Evolutionary conservation across 2,113 vertebrate genomes (phyloP), one percentile per base, ranked within the genome.

Genomic region (Calidris pygmaea): DNA sequence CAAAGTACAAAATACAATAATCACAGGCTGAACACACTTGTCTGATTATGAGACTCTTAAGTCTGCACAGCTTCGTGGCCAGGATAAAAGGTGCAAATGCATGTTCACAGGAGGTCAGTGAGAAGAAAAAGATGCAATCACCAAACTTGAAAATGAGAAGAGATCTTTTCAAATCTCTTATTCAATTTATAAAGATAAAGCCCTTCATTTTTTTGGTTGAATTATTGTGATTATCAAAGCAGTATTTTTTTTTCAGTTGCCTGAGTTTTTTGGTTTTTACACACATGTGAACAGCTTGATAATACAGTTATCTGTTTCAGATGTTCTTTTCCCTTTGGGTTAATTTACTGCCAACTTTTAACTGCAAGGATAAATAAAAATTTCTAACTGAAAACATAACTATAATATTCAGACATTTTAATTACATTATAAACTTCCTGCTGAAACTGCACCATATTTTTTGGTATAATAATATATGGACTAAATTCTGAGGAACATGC

Each of bases 21-120:
- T 7, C 19, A 50, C 37, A 35, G 26, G 27, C 43, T 75, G 52
- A 78, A 89, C 30, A 27, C 12, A 35, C 6, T 35, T 50, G 11
- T 35, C 29, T 32, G 37, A 21, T 19, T 14, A 47, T 4, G 20
- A 72, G 55, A 62, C 32, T 83, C 39, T 22, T 19, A 47, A 24
- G 17, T 15, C 79, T 70, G 32, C n/a, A 58, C 50, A 71, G 27
- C 0, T 0, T 65, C 4, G 0, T 3, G 12, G 10, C 48, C 47
- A 83, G n/a, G 21, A 50, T 3, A 43, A 68, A 92, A 63, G 16
- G 34, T 24, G 3, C 26, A 86, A 45, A 52, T 4, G 37, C 43
- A 30, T 1, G 6, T 7, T 78, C 9, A 1, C 4, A 48, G 43
- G 30, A 34, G 10, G 39, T 13, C 16, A 81, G 13, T 32, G 15